phyloP scores from a whole-genome alignment of 2,797 vertebrate species.

The Karalla daura region DNA sequence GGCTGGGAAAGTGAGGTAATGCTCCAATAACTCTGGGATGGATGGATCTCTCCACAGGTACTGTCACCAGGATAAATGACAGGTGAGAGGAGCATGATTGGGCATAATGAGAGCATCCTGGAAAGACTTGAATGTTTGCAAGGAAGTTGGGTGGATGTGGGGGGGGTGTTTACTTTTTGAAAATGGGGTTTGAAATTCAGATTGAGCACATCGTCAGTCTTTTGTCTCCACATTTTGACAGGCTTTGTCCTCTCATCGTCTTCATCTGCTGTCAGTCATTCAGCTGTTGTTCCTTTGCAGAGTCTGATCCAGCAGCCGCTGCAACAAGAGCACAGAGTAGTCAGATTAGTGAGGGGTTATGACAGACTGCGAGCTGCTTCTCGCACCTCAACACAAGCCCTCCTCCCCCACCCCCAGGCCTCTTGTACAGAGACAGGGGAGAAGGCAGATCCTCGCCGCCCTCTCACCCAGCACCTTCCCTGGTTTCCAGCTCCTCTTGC shows the following conservation, averaged over 20 bases:
- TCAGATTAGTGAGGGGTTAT: background rate
- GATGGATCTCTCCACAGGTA: no score
- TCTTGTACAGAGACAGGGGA: background rate
- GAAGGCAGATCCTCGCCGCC: background rate
- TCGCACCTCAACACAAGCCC: background rate
- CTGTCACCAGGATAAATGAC: no score
- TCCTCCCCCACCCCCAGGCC: background rate
- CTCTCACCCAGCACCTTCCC: constrained; percentile 25
- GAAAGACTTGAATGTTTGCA: no score
- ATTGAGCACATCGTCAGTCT: constrained; percentile 12
- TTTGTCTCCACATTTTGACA: background rate
- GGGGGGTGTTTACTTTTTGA: no score
- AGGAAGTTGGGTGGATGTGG: no score
- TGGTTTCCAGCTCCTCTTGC: constrained; percentile 28
- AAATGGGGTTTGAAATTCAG: background rate
- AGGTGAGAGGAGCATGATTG: no score
- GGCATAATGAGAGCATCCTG: no score
- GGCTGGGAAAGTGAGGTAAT: no score
- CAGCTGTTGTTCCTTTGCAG: constrained; percentile 87
- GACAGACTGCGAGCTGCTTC: background rate
- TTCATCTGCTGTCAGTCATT: constrained; percentile 44
- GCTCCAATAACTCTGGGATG: no score
- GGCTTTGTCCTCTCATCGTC: background rate
- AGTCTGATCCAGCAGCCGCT: constrained; percentile 93
- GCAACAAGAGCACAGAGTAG: constrained; percentile 41